Conservation (phyloP, 2,113 vertebrate genomes). For the Notothenia coriiceps region DNA sequence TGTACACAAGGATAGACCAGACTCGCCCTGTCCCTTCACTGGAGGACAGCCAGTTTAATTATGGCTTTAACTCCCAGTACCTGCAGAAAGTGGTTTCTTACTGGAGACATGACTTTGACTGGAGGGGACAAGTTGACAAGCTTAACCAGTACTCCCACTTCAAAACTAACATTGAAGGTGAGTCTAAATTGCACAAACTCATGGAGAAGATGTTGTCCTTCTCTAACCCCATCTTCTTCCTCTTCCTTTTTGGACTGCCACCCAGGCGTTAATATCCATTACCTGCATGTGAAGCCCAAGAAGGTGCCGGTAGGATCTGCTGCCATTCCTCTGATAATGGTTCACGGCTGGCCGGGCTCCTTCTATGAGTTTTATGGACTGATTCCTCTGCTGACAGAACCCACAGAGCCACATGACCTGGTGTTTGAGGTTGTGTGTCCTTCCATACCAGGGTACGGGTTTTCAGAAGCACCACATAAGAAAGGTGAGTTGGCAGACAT, state of each 20-base stretch:
- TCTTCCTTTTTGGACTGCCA: neutral
- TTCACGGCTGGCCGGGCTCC: conserved; percentile 92
- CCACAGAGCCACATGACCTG: conserved; percentile 63
- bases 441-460: conserved; percentile 93
- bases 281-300: conserved; percentile 87
- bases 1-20: conserved; percentile 85
- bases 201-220: neutral
- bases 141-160: conserved; percentile 91
- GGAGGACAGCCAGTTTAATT: conserved; percentile 88
- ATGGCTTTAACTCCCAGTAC: conserved; percentile 90
- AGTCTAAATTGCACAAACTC: neutral
- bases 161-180: conserved; percentile 92
- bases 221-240: neutral
- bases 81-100: conserved; percentile 88
- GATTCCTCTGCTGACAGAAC: conserved; percentile 87
- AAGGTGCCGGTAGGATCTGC: conserved; percentile 74
- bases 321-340: conserved; percentile 87
- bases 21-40: conserved; percentile 82
- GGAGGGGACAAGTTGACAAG: conserved; percentile 87
- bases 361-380: conserved; percentile 92
- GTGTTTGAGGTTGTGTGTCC: conserved; percentile 92
- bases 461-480: conserved; percentile 89
- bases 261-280: conserved; percentile 90
- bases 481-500: conserved; percentile 68
- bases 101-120: conserved; percentile 91